Evolutionary conservation across 2,113 vertebrate genomes (phyloP).

Genomic region (Pipa parva): DNA sequence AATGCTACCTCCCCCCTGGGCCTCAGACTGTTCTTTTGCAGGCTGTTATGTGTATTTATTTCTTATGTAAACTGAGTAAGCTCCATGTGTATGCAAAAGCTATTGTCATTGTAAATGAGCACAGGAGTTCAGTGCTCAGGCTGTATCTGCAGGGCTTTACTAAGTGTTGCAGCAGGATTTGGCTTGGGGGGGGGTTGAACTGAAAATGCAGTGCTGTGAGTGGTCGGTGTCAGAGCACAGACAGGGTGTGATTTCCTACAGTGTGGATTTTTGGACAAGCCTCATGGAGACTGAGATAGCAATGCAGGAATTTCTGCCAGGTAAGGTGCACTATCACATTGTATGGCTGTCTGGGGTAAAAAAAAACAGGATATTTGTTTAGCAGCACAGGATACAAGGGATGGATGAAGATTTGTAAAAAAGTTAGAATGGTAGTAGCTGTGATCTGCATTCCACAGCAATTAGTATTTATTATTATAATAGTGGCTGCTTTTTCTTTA

Average conservation of each 20-base stretch:
- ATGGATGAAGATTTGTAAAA: too few species aligned
- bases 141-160: neutral
- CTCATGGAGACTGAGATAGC: neutral
- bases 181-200: neutral
- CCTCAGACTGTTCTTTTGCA: constrained; percentile 12
- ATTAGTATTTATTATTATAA: too few species aligned
- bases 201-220: neutral
- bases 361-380: too few species aligned
- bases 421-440: too few species aligned
- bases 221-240: neutral
- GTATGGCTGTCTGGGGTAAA: neutral
- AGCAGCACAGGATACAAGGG: neutral
- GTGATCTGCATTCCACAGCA: too few species aligned
- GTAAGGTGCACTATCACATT: neutral
- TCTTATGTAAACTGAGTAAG: constrained; percentile 29
- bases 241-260: constrained; percentile 3
- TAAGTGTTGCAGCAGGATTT: neutral
- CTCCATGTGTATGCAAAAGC: constrained; percentile 23
- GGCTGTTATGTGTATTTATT: constrained; percentile 2
- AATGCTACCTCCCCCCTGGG: constrained; percentile 11
- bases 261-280: neutral
- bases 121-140: neutral
- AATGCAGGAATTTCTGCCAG: neutral
- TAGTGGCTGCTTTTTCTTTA: too few species aligned
- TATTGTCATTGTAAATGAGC: neutral